Percentiles rank a stretch among this genome's conserved stretches.
phyloP scores from a whole-genome alignment of 2,113 vertebrate genomes.

The Cyphomyrus plagiostoma region DNA sequence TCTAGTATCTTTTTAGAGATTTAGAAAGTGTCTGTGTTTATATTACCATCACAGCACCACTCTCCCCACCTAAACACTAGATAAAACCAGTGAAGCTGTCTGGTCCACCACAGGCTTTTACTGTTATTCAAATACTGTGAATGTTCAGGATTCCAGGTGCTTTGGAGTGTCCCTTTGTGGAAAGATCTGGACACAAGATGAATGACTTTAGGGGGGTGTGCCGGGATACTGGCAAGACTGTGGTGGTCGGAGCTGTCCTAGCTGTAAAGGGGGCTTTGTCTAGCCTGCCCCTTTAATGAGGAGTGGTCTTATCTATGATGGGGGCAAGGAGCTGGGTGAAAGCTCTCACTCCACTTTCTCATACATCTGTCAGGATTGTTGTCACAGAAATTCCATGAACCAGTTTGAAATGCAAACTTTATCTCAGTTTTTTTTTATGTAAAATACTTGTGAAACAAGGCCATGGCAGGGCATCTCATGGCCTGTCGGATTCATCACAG shows the following conservation, averaged over 20 bases:
- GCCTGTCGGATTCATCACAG: neutral
- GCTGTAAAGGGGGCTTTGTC: neutral
- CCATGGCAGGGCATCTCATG: neutral
- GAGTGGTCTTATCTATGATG: neutral
- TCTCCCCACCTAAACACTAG: neutral
- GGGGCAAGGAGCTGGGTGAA: neutral
- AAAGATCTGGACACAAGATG: neutral
- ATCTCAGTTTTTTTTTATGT: neutral
- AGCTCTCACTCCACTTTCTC: neutral
- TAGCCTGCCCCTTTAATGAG: neutral
- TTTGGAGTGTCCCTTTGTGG: neutral
- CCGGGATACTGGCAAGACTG: neutral
- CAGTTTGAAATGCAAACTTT: neutral
- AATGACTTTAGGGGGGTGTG: neutral
- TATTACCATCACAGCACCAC: neutral
- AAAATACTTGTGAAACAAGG: neutral
- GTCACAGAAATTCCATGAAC: neutral
- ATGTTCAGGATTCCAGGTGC: neutral
- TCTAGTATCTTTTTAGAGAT: neutral
- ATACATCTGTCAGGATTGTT: neutral
- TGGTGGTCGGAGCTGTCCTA: no score
- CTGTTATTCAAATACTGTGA: neutral
- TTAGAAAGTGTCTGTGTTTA: neutral
- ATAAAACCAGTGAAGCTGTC: neutral
- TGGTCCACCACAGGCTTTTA: neutral